Percentiles rank a stretch among this genome's conserved stretches.
phyloP scores from a whole-genome alignment of 2,113 vertebrate species.

The Lepisosteus oculatus region DNA sequence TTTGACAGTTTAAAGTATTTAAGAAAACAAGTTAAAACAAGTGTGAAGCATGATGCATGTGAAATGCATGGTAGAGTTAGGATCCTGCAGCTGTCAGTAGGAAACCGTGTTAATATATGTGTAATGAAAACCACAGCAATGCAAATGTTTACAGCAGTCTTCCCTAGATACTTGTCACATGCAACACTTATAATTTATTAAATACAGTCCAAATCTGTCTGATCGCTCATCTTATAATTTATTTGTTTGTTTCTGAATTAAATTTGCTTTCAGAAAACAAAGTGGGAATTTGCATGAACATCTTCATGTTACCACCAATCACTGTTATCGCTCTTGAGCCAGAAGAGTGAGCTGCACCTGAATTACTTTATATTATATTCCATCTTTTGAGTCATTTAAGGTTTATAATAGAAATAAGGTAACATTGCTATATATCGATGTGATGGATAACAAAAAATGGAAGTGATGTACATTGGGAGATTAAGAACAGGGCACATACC shows the following conservation, averaged over 20 bases:
- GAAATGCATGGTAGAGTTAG: not conserved
- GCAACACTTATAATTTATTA: constrained; percentile 24
- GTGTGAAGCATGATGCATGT: not conserved
- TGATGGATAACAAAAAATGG: too few relatives aligned
- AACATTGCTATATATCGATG: too few relatives aligned
- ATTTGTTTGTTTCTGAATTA: constrained; percentile 22
- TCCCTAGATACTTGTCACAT: constrained; percentile 25
- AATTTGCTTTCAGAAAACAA: too few relatives aligned
- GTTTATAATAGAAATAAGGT: too few relatives aligned
- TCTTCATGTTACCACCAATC: too few relatives aligned
- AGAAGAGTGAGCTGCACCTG: too few relatives aligned
- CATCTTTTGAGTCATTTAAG: too few relatives aligned
- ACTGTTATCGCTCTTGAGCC: too few relatives aligned
- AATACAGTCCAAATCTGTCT: constrained; percentile 8
- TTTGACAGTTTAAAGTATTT: not conserved
- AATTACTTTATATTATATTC: too few relatives aligned
- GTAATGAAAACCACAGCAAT: constrained; percentile 38
- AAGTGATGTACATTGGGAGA: too few relatives aligned
- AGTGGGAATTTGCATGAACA: too few relatives aligned
- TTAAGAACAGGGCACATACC: too few relatives aligned
- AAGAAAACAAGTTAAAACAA: not conserved
- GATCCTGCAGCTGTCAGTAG: constrained; percentile 17
- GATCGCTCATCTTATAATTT: not conserved
- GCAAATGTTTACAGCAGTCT: constrained; percentile 32
- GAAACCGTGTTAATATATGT: constrained; percentile 26